phyloP scores from a whole-genome alignment of 2,113 vertebrate species.

The Cyprinodon brontotheroides region DNA sequence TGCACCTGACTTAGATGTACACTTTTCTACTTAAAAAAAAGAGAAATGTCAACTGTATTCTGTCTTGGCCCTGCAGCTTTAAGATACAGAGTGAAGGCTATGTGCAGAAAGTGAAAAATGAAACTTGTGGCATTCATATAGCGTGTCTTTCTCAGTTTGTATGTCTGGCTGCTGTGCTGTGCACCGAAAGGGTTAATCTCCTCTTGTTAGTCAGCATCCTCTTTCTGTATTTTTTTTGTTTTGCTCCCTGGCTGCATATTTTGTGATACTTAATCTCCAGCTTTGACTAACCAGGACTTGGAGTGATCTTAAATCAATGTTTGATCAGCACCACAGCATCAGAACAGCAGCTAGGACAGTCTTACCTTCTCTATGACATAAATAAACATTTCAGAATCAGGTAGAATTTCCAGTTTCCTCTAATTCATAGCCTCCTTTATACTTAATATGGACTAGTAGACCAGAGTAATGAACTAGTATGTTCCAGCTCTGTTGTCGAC shows the following conservation, averaged over 20 bases:
- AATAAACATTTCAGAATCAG: neutral
- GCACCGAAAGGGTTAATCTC: slow-evolving; percentile 64
- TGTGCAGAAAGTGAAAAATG: slow-evolving; percentile 69
- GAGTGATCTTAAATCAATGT: neutral
- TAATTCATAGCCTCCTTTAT: neutral
- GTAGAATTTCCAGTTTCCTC: neutral
- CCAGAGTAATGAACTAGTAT: neutral
- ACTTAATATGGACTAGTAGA: slow-evolving; percentile 1
- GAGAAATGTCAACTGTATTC: slow-evolving; percentile 16
- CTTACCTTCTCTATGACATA: neutral
- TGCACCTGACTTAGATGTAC: neutral
- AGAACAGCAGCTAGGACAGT: neutral
- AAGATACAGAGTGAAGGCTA: slow-evolving; percentile 11
- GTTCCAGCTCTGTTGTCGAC: neutral
- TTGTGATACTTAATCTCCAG: neutral
- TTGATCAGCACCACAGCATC: neutral
- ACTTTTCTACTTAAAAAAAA: neutral
- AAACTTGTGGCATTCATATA: slow-evolving; percentile 49
- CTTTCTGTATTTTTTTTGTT: neutral
- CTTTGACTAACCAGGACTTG: neutral
- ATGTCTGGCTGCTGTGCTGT: slow-evolving; percentile 30
- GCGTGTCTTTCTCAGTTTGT: slow-evolving; percentile 17
- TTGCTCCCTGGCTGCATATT: neutral
- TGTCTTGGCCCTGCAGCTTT: neutral
- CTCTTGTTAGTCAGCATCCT: slow-evolving; percentile 43